phyloP scores from a whole-genome alignment of 2,113 vertebrate species.

The Orthonyx spaldingii region DNA sequence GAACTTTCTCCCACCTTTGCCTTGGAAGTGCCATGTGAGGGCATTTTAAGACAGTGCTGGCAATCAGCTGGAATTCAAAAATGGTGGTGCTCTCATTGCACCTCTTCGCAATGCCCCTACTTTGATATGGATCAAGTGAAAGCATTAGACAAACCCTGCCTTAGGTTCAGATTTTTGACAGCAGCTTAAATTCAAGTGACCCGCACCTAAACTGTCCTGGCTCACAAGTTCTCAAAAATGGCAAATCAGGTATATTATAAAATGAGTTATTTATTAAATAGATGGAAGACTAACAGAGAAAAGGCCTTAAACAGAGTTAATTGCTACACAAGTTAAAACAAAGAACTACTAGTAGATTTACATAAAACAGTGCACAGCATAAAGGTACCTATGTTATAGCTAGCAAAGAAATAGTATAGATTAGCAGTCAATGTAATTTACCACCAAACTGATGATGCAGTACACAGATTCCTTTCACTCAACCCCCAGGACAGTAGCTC shows the following conservation, averaged over 20 bases:
- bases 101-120: background rate
- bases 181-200: background rate
- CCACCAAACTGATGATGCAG: rapidly evolving
- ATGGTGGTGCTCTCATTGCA: background rate
- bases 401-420: background rate
- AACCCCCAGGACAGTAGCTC: background rate
- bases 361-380: background rate
- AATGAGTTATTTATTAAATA: background rate
- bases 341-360: background rate
- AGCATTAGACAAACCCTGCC: background rate
- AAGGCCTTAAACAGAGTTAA: background rate
- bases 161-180: background rate
- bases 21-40: background rate
- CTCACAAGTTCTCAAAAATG: background rate
- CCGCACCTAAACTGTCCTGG: rapidly evolving
- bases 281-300: background rate
- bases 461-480: background rate
- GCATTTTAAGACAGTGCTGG: background rate
- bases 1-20: background rate
- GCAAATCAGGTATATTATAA: background rate
- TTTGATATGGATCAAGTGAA: background rate
- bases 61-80: background rate
- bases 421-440: background rate
- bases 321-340: background rate
- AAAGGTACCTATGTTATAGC: background rate